Evolutionary conservation across 2,113 vertebrate species (phyloP), one percentile per base, ranked within the genome.

Genomic region (Coptodon bakossiorum): DNA sequence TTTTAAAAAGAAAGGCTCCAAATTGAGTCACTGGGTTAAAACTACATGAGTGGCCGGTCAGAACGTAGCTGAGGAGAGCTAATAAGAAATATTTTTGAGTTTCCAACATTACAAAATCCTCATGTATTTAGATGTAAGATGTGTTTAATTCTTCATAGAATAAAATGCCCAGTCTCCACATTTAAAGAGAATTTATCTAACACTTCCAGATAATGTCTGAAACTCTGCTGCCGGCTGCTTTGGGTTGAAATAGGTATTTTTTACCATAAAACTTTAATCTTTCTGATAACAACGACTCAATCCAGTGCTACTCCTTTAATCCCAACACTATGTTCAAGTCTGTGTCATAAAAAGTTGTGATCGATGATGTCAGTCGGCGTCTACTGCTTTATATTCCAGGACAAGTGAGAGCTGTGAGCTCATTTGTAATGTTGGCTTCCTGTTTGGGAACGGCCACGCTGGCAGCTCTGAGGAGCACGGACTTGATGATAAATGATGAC

Each of bases 31-130:
- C 59, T 7, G 31, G 9, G 59, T 36, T 36, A n/a, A 36, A 66
- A 36, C 17, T 36, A 36, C n/a, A 36, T 1, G 6, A 66, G 57
- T 34, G 16, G 29, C 0, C 1, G 0, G 16, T 0, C 59, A 66
- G 1, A 3, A 19, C 0, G 1, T 17, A 63, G 31, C 59, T 4
- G 56, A 29, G 54, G 24, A 57, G 54, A 14, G 54, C 0, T 1
- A 57, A 57, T 14, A 57, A 14, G 6, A 57, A 57, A 57, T 27
- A 63, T 63, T 63, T 17, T 0, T 59, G 5, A 19, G 31, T 36
- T 66, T 66, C 10, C 10, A 66, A n/a, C 31, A 66, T 66, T 66
- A 36, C 61, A 63, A 36, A 63, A 63, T 63, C 3, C 31, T 63
- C 6, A 31, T 17, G 7, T 31, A 59, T 61, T 61, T 61, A 61